Evolutionary conservation across 2,797 vertebrate species (phyloP), one percentile per base, ranked within the genome.

Genomic region (Tokudaia tokunoshimensis): DNA sequence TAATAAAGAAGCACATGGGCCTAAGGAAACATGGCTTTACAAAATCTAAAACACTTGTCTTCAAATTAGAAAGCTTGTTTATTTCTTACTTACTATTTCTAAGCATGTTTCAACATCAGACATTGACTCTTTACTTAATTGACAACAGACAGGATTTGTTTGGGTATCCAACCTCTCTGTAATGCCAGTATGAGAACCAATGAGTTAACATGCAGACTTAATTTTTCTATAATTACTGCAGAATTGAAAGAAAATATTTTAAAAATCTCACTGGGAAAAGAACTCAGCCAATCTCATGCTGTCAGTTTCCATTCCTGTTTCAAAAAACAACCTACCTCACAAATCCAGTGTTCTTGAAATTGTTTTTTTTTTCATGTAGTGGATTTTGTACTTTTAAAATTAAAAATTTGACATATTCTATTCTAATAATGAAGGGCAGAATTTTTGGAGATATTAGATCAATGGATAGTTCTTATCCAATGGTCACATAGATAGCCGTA

Each of bases 11-110:
- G 72, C 41, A 63, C 41, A 44, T 44, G n/a, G 8, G 50, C 7
- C 44, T 59, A 76, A 79, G 57, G 24, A 94, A 96, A 41, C 8
- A 92, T 87, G 34, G 79, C 61, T 70, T 83, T 79, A 75, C 75
- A 88, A 86, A 92, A 91, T 65, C 20, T 84, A 92, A 94, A 84
- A 86, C 57, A 10, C 26, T 93, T 90, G 13, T 86, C 55, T 89
- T 95, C 15, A 95, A 83, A 90, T 89, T 81, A 87, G n/a, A 93
- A 92, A 96, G 75, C 50, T 26, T 79, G 61, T 91, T 95, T 89
- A 34, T 92, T 17, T 95, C 57, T 88, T 89, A 61, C 57, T 88
- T 89, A 61, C 72, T 92, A 79, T 95, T 94, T 96, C 78, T 76
- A 81, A 96, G 44, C 65, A 41, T 78, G 29, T 76, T 84, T 19